phyloP scores from a whole-genome alignment of 1,140 invertebrate species.

The Aphaenogaster ashmeadi region DNA sequence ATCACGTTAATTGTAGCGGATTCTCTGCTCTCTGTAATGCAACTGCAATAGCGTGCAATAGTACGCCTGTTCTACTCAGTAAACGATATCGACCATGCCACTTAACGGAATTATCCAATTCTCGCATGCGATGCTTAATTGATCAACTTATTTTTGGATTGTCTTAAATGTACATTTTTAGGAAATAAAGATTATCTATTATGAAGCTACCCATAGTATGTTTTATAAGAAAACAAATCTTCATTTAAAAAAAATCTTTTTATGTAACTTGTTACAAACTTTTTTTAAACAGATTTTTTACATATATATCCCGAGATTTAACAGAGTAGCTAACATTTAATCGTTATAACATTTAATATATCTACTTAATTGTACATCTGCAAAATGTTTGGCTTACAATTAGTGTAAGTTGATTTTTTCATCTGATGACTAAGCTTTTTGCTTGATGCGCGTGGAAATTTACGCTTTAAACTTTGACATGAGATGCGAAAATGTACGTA shows the following conservation, averaged over 20 bases:
- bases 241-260: neutral
- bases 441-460: neutral
- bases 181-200: neutral
- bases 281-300: neutral
- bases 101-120: conserved; percentile 57
- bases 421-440: conserved; percentile 14
- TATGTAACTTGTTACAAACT: neutral
- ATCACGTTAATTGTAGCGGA: conserved; percentile 60
- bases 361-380: conserved; percentile 3
- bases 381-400: neutral
- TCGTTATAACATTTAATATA: neutral
- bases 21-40: conserved; percentile 55
- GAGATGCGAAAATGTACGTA: conserved; percentile 30
- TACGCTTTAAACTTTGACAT: conserved; percentile 31
- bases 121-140: conserved; percentile 46
- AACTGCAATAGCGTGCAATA: conserved; percentile 54
- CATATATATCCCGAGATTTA: neutral
- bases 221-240: neutral
- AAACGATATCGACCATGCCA: conserved; percentile 57
- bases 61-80: conserved; percentile 47
- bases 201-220: neutral
- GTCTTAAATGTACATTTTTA: neutral
- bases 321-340: neutral
- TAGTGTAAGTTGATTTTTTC: neutral
- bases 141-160: conserved; percentile 27